Percentiles rank a stretch among this genome's conserved stretches.
Evolutionary conservation across 2,797 vertebrate species (phyloP).

Genomic region (Serranus cabrilla): DNA sequence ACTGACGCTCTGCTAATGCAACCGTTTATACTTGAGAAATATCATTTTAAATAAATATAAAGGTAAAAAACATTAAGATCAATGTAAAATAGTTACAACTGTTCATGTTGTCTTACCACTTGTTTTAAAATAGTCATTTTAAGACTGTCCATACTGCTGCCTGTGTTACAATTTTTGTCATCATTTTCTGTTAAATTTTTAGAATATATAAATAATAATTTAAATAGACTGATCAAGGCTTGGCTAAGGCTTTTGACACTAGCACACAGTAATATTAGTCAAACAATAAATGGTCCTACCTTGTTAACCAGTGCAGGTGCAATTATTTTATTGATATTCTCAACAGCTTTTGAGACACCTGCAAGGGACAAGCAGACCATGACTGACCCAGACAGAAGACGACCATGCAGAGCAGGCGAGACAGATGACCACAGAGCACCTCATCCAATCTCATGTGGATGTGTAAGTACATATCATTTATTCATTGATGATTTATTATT

Average conservation of each 20-base stretch:
- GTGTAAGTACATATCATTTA: background rate
- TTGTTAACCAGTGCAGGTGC: constrained; percentile 98
- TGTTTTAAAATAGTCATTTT: background rate
- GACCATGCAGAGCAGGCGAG: constrained; percentile 84
- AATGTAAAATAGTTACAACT: constrained; percentile 11
- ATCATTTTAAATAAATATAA: background rate
- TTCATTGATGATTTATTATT: constrained; percentile 56
- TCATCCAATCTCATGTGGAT: constrained; percentile 16
- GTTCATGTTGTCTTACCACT: constrained; percentile 6
- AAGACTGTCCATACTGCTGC: background rate
- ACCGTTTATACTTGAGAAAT: background rate
- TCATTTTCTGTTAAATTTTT: background rate
- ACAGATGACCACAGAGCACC: constrained; percentile 81
- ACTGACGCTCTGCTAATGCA: background rate
- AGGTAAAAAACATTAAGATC: background rate
- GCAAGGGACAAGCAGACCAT: constrained; percentile 96
- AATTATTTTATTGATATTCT: constrained; percentile 99
- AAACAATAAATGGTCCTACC: constrained; percentile 93
- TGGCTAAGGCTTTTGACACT: constrained; percentile 3
- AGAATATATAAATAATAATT: background rate
- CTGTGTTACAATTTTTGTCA: background rate
- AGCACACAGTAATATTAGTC: constrained; percentile 71
- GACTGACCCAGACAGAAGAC: constrained; percentile 84
- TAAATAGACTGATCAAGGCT: background rate
- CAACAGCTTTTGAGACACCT: constrained; percentile 99